Percentiles rank a stretch among this genome's conserved stretches.
These are phyloP conservation scores for Pseudois nayaur DNA, from an alignment of 2,113 vertebrate species.

Conservation along the genomic window DNA sequence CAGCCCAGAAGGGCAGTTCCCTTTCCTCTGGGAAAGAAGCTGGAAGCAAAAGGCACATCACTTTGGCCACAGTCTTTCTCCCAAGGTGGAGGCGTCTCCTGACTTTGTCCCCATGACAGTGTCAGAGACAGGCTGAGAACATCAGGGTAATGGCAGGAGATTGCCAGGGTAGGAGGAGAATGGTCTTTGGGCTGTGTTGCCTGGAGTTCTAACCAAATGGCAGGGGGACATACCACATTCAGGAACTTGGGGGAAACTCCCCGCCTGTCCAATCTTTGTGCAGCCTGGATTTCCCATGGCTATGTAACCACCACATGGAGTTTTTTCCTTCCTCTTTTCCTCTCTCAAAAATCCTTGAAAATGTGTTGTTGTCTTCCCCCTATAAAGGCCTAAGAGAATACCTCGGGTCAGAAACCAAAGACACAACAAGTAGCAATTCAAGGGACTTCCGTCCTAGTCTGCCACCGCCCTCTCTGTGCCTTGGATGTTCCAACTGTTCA, in stretches of 20 bases:
- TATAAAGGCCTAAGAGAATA: neutral
- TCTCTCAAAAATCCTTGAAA: neutral
- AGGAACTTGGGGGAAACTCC: neutral
- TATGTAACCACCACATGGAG: neutral
- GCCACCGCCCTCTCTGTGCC: neutral
- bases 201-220: neutral
- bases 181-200: neutral
- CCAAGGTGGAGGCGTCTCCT: neutral
- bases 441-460: neutral
- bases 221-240: neutral
- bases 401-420: neutral
- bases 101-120: neutral
- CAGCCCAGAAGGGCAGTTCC: neutral
- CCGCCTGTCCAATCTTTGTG: neutral
- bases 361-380: neutral
- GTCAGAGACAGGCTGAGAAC: neutral
- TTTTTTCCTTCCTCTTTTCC: neutral
- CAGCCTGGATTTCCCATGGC: neutral
- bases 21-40: neutral
- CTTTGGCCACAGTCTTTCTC: neutral
- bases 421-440: neutral
- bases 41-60: neutral
- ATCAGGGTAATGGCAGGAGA: slow-evolving; percentile 33
- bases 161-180: slow-evolving; percentile 1
- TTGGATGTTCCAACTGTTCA: neutral